A percentile compares a stretch with the other conserved stretches of the same genome.
phyloP scores from a whole-genome alignment of 2,113 vertebrate species.

The Pelusios castaneus region DNA sequence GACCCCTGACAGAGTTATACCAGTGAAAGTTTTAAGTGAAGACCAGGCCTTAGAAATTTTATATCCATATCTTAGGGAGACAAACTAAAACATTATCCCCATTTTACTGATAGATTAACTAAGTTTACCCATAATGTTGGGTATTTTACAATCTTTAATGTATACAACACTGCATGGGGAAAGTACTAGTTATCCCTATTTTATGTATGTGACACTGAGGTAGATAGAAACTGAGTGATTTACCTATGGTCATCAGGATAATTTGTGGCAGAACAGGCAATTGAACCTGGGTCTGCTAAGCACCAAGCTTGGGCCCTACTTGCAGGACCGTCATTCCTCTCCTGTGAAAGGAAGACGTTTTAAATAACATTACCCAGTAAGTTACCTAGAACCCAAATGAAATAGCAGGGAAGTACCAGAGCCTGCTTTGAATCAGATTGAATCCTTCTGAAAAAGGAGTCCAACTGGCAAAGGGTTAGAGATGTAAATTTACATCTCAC shows the following conservation, averaged over 20 bases:
- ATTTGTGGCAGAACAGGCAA: neutral
- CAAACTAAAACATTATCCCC: neutral
- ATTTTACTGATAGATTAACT: neutral
- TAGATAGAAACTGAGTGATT: neutral
- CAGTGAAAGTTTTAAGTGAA: neutral
- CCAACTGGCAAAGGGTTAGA: neutral
- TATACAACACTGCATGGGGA: neutral
- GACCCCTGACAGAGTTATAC: neutral
- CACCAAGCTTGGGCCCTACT: neutral
- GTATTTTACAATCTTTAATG: neutral
- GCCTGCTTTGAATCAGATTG: neutral
- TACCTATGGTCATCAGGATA: neutral
- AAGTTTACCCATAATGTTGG: neutral
- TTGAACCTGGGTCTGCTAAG: neutral
- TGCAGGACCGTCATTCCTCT: neutral
- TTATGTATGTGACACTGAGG: neutral
- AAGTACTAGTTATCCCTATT: neutral
- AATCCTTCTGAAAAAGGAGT: neutral
- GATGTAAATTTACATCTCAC: neutral
- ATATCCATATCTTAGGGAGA: neutral
- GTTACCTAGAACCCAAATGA: neutral
- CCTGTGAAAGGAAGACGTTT: neutral
- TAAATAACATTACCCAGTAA: neutral
- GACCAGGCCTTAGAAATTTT: neutral
- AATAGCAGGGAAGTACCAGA: neutral